Conservation (phyloP, 2,797 vertebrate genomes). For the Linurgus olivaceus region DNA sequence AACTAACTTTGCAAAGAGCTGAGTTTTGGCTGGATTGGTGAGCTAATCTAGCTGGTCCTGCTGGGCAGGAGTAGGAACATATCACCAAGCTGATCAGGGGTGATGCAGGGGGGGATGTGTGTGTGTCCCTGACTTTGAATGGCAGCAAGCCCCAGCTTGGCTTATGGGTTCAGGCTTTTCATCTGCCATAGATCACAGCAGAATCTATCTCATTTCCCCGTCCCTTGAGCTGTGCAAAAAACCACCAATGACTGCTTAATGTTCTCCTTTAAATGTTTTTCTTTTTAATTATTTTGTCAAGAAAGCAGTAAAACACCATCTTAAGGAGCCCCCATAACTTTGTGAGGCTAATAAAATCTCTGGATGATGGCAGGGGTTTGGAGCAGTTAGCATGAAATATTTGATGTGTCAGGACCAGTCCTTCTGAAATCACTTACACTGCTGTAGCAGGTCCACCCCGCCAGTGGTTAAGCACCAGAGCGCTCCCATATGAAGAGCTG, state of each 20-base stretch:
- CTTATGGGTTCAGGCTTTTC: neutral
- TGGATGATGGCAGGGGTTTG: neutral
- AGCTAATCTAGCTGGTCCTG: neutral
- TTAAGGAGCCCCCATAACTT: constrained; percentile 10
- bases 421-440: neutral
- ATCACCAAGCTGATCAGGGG: neutral
- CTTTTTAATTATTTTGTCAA: constrained; percentile 36
- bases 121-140: neutral
- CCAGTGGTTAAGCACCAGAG: rapidly evolving
- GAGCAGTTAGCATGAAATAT: constrained; percentile 19
- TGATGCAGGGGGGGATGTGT: neutral
- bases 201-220: neutral
- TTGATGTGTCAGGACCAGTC: neutral
- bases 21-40: neutral
- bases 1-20: neutral
- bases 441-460: rapidly evolving
- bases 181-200: neutral
- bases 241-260: neutral
- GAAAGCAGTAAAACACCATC: neutral
- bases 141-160: neutral
- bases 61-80: neutral
- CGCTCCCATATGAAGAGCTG: neutral
- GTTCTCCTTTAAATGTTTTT: constrained; percentile 37
- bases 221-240: neutral
- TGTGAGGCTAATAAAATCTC: constrained; percentile 3